Evolutionary conservation across 1,140 invertebrate genomes (phyloP), one percentile per base, ranked within the genome.

Genomic region (Chymomyza costata): DNA sequence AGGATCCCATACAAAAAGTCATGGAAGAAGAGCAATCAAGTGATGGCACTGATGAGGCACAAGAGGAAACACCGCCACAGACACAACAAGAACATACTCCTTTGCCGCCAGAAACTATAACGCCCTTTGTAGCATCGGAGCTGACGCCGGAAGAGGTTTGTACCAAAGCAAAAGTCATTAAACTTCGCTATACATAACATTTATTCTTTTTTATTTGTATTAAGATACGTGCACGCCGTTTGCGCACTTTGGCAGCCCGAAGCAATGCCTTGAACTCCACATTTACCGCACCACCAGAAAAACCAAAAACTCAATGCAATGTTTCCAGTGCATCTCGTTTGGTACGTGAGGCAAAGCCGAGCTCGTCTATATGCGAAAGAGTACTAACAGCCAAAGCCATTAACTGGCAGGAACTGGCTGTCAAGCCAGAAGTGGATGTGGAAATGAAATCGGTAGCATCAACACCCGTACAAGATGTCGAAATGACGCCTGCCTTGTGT

Each of bases 91-190:
- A 10, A 6, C 5, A 28, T 28, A 28, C 5, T 28, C 5, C 5
- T n/a, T 35, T 44, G 3, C 49, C 45, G 28, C 45, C 25, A 5
- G 14, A 31, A 15, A 32, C 35, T 5, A 2, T 14, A 2, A 16
- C 35, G 17, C 10, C 37, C 1, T 34, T 35, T 5, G 41, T 60
- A 8, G 49, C 39, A n/a, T 16, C 59, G 80, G 92, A 92, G 87
- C 85, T 93, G 47, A 91, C 88, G 52, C 91, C 91, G 67, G 92
- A 93, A 86, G 92, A 93, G 89, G 92, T 92, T n/a, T n/a, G n/a
- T n/a, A n/a, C n/a, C n/a, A n/a, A 85, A 88, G 86, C 55, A 43
- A 35, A 43, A 21, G 39, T 19, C 37, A 19, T 11, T 35, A n/a
- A 21, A 7, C 10, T 28, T 10, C 5, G 25, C 5, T 6, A 28